Base-by-base conservation (phyloP, 2,888 invertebrate genomes). In the Candidula unifasciata region DNA sequence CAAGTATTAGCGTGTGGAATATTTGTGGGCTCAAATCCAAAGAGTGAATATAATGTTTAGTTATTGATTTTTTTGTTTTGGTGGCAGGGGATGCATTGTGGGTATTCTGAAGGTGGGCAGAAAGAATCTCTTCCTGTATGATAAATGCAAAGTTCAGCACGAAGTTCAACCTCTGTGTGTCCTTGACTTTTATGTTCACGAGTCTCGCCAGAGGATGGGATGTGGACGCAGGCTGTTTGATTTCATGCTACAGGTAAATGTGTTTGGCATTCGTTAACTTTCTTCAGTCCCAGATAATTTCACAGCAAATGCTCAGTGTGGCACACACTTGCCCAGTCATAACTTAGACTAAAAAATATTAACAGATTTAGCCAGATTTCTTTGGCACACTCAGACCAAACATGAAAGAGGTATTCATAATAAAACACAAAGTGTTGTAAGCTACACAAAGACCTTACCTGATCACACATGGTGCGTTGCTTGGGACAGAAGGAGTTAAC, bases 131-230 rank as follows among this genome's bases (percentile, higher is more conserved):
- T 99, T 97, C 94, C 95, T 99, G 18, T 93, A 93, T 86, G 93
- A 94, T 87, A 81, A 88, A 57, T 86, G 89, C 18, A 93, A 93
- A 37, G 86, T 87, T 78, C 96, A 96, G 89, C 96, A 96, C 92
- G 97, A 97, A 93, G 95, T 97, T 85, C 95, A 96, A 88, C 96
- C 98, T 0, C 95, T 97, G 24, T 98, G 98, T 93, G 95, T 99
- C 84, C 95, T 99, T 78, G 99, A 99, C 94, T 99, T 99, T 94
- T 99, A 96, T 94, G 96, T 99, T 37, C 94, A 97, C 91, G 96
- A 96, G 93, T 95, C 96, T 3, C 95, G 96, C 76, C 98, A 98
- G 94, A 96, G 98, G 83, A 95, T 95, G 92, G 99, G 99, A 3
- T 95, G 96, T 92, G 99, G 99, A 3, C 96, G 96, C 91, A 94